Evolutionary conservation across 2,888 invertebrate species (phyloP).

Genomic region (Unio pictorum): DNA sequence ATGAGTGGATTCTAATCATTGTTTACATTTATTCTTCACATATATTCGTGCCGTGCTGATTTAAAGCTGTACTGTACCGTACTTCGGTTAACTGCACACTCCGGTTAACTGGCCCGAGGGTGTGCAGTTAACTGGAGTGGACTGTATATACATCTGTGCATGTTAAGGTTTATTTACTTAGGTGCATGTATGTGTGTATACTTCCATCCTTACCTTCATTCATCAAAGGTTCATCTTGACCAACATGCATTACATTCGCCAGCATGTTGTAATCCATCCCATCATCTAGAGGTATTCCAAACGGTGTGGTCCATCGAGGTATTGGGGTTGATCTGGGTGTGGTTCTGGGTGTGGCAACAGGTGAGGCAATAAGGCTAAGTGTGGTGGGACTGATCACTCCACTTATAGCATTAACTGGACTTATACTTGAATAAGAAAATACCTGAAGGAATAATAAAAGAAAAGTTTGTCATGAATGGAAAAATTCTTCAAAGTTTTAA

Average conservation of each 20-base stretch:
- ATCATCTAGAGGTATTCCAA: slow-evolving; percentile 88
- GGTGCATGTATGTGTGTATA: background rate
- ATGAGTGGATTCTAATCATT: no score
- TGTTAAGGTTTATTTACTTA: background rate
- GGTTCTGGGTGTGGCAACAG: slow-evolving; percentile 81
- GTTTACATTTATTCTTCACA: no score
- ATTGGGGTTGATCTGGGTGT: slow-evolving; percentile 78
- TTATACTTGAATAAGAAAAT: slow-evolving; percentile 91
- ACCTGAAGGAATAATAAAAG: slow-evolving; percentile 77
- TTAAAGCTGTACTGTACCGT: no score
- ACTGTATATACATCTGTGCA: background rate
- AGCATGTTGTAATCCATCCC: slow-evolving; percentile 90
- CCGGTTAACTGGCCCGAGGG: no score
- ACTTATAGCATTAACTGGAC: slow-evolving; percentile 84
- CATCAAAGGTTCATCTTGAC: slow-evolving; percentile 77
- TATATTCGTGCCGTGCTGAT: no score
- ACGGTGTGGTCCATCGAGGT: slow-evolving; percentile 88
- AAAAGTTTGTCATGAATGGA: background rate
- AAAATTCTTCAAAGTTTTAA: no score
- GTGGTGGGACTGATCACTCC: slow-evolving; percentile 92
- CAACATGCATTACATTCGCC: slow-evolving; percentile 76
- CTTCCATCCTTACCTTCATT: slow-evolving; percentile 74
- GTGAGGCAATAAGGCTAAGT: slow-evolving; percentile 85
- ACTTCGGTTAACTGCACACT: no score
- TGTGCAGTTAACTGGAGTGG: no score